Evolutionary conservation across 2,888 invertebrate species (phyloP), one percentile per base, ranked within the genome.

Genomic region (Hydrotaea cyrtoneurina): DNA sequence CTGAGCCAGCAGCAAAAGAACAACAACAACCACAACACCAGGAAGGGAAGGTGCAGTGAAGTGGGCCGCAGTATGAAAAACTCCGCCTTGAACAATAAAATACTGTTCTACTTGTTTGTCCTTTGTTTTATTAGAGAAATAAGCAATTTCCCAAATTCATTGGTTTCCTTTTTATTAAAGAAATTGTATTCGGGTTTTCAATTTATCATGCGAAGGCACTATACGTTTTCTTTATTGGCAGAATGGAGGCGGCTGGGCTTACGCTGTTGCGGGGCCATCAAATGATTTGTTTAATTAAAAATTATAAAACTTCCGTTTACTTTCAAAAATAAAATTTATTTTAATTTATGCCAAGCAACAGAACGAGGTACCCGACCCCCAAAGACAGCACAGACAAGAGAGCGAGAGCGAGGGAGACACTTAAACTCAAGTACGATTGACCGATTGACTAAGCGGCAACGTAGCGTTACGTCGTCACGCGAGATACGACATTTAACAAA

Each of bases 401-500:
- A 2, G 50, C 13, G 50, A n/a, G n/a, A 15, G n/a, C 2, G 50
- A 50, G 11, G 1, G 13, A 39, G 3, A 50, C 50, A 50, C 50
- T 50, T 50, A 2, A 50, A 50, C n/a, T 13, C 50, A 50, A 50
- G 50, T 50, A 50, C 8, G 50, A 2, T 50, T 50, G 50, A 50
- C 50, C 15, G 50, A 50, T 13, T 15, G 50, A 50, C n/a, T 13
- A n/a, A 50, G 50, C 50, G 5, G 13, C n/a, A 39, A 39, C 39
- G 39, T 39, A 39, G 31, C 39, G 39, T 10, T 1, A 39, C 50
- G n/a, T n/a, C 50, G 50, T 50, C 50, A 50, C 50, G 50, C 50
- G n/a, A 50, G n/a, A 50, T 50, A 50, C 50, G n/a, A n/a, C 50
- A n/a, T n/a, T 13, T 50, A 50, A 50, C 50, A 50, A 50, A 50